phyloP scores from a whole-genome alignment of 2,888 invertebrate species.

The Gandaritis pyraliata region DNA sequence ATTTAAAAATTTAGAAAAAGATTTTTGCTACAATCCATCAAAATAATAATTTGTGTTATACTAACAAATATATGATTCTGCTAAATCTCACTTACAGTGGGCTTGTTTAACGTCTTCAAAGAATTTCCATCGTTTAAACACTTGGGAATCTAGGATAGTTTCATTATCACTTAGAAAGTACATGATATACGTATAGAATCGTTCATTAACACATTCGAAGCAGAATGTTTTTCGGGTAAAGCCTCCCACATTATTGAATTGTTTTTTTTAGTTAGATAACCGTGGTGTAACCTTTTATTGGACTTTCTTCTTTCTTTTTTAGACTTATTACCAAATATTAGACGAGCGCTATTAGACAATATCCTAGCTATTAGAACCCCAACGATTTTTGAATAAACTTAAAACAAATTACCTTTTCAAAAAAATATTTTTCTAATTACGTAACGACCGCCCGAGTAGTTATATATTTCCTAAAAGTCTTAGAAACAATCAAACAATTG shows the following conservation, averaged over 20 bases:
- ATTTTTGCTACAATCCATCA: too few species aligned
- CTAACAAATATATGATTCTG: too few species aligned
- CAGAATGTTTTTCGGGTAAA: constrained; percentile 35
- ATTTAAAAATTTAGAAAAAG: too few species aligned
- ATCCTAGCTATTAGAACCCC: too few species aligned
- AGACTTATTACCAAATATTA: too few species aligned
- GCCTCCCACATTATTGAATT: constrained; percentile 7
- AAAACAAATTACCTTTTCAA: too few species aligned
- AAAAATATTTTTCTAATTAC: too few species aligned
- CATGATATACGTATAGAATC: constrained; percentile 35
- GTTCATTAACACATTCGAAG: constrained; percentile 41
- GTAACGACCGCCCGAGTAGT: neutral
- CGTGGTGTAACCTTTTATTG: too few species aligned
- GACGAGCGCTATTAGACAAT: too few species aligned
- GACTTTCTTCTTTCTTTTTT: too few species aligned
- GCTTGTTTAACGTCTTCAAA: constrained; percentile 12
- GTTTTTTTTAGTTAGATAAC: neutral
- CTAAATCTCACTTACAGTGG: neutral
- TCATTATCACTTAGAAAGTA: constrained; percentile 41
- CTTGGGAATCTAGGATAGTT: constrained; percentile 37
- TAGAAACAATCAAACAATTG: constrained; percentile 18
- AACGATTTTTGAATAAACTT: too few species aligned
- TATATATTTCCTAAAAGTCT: neutral
- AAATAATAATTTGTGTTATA: too few species aligned
- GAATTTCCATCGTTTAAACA: constrained; percentile 34